A percentile compares a stretch with the other conserved stretches of the same genome.
Evolutionary conservation across 1,140 invertebrate species (phyloP).

Genomic region (Geopemphigus sp.): DNA sequence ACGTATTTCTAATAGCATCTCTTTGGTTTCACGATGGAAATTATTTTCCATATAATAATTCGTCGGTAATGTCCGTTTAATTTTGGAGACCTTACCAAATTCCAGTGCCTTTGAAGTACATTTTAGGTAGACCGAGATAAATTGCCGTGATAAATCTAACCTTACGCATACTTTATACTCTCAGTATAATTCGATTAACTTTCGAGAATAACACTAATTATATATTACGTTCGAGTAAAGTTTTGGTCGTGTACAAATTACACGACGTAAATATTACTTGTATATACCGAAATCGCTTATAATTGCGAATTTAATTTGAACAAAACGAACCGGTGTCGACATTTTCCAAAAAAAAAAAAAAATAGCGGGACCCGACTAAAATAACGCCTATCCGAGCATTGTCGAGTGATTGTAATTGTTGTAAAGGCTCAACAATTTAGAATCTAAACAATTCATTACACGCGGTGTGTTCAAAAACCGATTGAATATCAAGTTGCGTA

Average conservation of each 20-base stretch:
- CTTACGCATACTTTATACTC: background rate
- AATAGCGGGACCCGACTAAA: too few relatives aligned
- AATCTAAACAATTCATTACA: too few relatives aligned
- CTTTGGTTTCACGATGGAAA: background rate
- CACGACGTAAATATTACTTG: too few relatives aligned
- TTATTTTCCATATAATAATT: constrained; percentile 1
- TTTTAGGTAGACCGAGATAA: background rate
- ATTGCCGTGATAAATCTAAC: background rate
- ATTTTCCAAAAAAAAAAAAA: background rate
- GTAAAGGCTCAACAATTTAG: too few relatives aligned
- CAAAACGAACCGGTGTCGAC: background rate
- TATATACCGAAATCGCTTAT: too few relatives aligned
- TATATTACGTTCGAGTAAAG: background rate
- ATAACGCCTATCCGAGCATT: too few relatives aligned
- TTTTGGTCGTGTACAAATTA: too few relatives aligned
- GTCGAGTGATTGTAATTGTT: too few relatives aligned
- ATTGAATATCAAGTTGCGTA: too few relatives aligned
- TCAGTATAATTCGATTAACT: background rate
- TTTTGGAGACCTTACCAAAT: background rate
- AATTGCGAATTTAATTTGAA: too few relatives aligned
- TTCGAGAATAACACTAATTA: background rate
- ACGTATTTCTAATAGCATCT: background rate
- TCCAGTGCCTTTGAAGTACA: background rate
- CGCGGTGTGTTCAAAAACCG: too few relatives aligned
- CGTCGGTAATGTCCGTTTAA: background rate